Percentiles rank a stretch among this genome's conserved stretches.
Conservation (phyloP, 2,797 vertebrate genomes). For the Molossus alvarezi region DNA sequence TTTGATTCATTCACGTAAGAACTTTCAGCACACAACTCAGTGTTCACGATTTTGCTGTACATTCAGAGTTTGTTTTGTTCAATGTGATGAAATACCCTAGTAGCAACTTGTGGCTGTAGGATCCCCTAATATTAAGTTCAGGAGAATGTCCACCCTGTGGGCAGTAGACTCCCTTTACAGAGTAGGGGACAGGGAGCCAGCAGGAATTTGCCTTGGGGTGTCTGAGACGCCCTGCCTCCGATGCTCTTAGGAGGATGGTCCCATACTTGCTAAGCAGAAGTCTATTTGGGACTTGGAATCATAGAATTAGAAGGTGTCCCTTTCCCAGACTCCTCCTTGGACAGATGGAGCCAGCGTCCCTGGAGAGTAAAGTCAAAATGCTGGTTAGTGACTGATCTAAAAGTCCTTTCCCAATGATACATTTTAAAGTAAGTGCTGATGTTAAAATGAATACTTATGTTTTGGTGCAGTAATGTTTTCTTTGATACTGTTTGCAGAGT, state of each 20-base stretch:
- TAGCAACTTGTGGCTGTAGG: not conserved
- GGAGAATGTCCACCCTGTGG: not conserved
- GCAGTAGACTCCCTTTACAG: not conserved
- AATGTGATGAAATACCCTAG: not conserved
- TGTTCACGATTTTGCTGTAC: not conserved
- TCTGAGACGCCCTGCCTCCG: not conserved
- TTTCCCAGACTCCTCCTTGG: not conserved
- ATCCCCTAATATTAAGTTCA: not conserved
- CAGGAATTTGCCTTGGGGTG: not conserved
- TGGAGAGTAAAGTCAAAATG: constrained; percentile 28
- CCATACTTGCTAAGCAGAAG: not conserved
- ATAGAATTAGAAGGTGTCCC: not conserved
- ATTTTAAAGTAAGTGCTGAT: constrained; percentile 42
- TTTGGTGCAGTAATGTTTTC: constrained; percentile 39
- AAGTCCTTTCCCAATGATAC: not conserved
- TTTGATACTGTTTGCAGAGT: constrained; percentile 35
- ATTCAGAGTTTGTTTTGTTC: not conserved
- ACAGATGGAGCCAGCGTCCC: not conserved
- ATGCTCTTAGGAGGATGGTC: not conserved
- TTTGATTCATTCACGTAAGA: not conserved
- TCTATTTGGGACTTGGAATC: not conserved
- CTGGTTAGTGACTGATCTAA: not conserved
- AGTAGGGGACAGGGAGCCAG: not conserved
- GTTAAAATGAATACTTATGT: not conserved
- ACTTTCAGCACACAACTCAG: not conserved